phyloP scores from a whole-genome alignment of 2,797 vertebrate species.

The Lepidocolaptes lacrymiger region DNA sequence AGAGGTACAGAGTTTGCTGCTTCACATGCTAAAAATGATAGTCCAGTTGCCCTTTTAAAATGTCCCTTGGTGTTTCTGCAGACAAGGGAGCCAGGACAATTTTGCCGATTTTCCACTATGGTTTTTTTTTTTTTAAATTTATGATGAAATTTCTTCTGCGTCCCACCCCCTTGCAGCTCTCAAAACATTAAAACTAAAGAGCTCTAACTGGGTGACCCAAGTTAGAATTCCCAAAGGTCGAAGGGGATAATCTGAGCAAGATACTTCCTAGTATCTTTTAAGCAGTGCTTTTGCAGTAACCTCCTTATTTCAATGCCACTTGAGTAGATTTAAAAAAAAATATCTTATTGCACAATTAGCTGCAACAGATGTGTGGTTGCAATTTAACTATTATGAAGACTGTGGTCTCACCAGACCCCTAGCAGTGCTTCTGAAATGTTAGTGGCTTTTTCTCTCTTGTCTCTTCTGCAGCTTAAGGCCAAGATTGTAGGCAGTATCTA shows the following conservation, averaged over 20 bases:
- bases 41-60: neutral
- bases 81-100: neutral
- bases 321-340: neutral
- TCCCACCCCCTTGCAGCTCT: neutral
- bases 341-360: neutral
- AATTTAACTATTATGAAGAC: neutral
- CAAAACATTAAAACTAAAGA: neutral
- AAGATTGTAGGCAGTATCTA: neutral
- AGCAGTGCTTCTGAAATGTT: neutral
- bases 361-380: neutral
- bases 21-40: neutral
- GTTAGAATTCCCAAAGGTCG: neutral
- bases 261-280: neutral
- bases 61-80: neutral
- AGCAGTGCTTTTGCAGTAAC: neutral
- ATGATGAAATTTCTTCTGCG: neutral
- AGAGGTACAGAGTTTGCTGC: neutral
- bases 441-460: neutral
- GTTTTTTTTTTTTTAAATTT: neutral
- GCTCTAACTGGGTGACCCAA: neutral
- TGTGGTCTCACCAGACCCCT: fast-evolving
- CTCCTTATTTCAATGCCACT: neutral
- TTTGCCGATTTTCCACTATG: neutral
- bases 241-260: neutral
- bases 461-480: neutral